A percentile compares a stretch with the other conserved stretches of the same genome.
Conservation (phyloP, 1,140 invertebrate species). For the Periplaneta americana region DNA sequence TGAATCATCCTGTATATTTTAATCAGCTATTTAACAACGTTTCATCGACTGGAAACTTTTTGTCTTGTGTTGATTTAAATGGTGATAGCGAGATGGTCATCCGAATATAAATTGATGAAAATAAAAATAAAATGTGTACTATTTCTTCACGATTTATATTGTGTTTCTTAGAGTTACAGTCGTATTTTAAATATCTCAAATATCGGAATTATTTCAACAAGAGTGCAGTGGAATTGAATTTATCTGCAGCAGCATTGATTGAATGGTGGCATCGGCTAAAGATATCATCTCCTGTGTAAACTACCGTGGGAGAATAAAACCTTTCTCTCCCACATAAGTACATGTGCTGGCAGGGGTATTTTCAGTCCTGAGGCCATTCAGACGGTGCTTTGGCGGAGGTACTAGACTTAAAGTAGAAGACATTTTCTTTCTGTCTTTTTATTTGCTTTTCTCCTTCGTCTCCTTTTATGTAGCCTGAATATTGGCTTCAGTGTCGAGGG, state of each 20-base stretch:
- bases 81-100: too few relatives aligned
- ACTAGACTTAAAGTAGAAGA: neutral
- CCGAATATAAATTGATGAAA: too few relatives aligned
- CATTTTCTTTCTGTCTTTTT: neutral
- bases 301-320: neutral
- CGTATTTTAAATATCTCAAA: too few relatives aligned
- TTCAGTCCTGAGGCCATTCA: neutral
- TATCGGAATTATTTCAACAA: too few relatives aligned
- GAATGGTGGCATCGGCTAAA: neutral
- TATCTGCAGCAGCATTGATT: neutral
- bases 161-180: too few relatives aligned
- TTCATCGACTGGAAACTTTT: too few relatives aligned
- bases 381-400: neutral
- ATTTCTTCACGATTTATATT: too few relatives aligned
- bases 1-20: too few relatives aligned
- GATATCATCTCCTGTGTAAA: neutral
- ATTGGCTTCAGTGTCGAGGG: neutral
- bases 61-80: too few relatives aligned
- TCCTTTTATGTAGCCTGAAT: neutral
- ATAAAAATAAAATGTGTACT: too few relatives aligned
- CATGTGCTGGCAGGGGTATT: neutral
- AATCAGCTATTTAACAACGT: too few relatives aligned
- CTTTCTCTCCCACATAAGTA: neutral
- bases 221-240: too few relatives aligned
- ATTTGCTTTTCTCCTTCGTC: neutral